Evolutionary conservation across 2,888 invertebrate genomes (phyloP), one percentile per base, ranked within the genome.

Genomic region (Stenolophus ochropezus): DNA sequence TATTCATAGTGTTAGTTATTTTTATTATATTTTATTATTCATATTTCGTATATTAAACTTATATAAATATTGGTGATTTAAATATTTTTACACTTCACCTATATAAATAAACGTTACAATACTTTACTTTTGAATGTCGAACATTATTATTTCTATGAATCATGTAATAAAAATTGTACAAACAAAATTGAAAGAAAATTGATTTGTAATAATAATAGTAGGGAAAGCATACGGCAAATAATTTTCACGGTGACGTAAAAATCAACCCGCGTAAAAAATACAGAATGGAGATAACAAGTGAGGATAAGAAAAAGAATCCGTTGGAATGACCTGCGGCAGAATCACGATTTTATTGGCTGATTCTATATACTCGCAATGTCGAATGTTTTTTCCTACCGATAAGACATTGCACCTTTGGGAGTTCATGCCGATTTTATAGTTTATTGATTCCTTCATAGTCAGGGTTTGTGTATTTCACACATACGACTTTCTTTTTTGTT

Each of bases 381-480:
- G 42, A 69, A 42, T 69, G 69, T 69, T 69, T 69, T 69, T 69
- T 69, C 69, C 42, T 69, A 42, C 42, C 69, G 42, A 69, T 33
- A 69, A 33, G 42, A 69, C 42, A 69, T 14, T 69, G 20, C 33
- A 42, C 69, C 42, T 8, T 27, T 69, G 69, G 69, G 69, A 69
- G 42, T 69, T 69, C 33, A 69, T 42, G 18, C 69, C 69, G 69
- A 69, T 69, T 33, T 65, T 33, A 18, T 69, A 69, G 42, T 69
- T 69, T 69, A 69, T 69, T 69, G 69, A 69, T 69, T 69, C 42
- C 33, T 47, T 33, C 11, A 69, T 69, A 42, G 20, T 6, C 18
- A 20, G 69, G 33, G 69, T 69, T 69, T 69, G 42, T 69, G 42
- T 69, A 69, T 69, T 69, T 42, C 8, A 20, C 11, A 16, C 20